These are phyloP conservation scores for Characodon lateralis DNA, from an alignment of 2,797 vertebrate species.

Conservation along the genomic window DNA sequence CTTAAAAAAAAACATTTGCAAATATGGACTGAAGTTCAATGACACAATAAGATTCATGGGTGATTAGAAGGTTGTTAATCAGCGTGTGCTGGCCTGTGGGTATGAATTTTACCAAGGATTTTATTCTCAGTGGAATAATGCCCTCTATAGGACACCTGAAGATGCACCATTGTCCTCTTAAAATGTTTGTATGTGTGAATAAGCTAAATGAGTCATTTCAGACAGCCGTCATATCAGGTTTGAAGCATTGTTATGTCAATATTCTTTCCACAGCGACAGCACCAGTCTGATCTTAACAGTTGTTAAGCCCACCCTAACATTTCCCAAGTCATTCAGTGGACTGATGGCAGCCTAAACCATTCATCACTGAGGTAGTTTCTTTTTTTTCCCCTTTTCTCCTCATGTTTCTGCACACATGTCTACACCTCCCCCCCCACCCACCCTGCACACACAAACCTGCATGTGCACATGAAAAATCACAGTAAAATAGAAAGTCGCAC, in stretches of 20 bases:
- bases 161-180: slow-evolving; percentile 30
- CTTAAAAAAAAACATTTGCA: slow-evolving; percentile 21
- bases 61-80: slow-evolving; percentile 60
- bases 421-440: slow-evolving; percentile 36
- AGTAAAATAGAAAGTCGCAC: slow-evolving; percentile 65
- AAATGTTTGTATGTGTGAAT: slow-evolving; percentile 12
- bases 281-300: slow-evolving; percentile 56
- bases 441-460: slow-evolving; percentile 45
- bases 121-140: slow-evolving; percentile 76
- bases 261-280: slow-evolving; percentile 61
- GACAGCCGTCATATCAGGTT: slow-evolving; percentile 61
- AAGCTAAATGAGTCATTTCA: slow-evolving; percentile 46
- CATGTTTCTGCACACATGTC: slow-evolving; percentile 53
- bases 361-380: slow-evolving; percentile 64
- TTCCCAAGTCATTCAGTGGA: slow-evolving; percentile 60
- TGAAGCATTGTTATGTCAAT: slow-evolving; percentile 63
- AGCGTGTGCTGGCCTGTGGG: slow-evolving; percentile 42
- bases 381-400: slow-evolving; percentile 17
- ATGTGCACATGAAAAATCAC: slow-evolving; percentile 69
- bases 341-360: slow-evolving; percentile 66
- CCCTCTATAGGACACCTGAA: slow-evolving; percentile 72
- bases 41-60: slow-evolving; percentile 49
- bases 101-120: slow-evolving; percentile 6
- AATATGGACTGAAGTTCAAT: slow-evolving; percentile 43
- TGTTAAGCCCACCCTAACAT: slow-evolving; percentile 70